phyloP scores from a whole-genome alignment of 2,888 invertebrate genomes.

The Scaptomyza flava region DNA sequence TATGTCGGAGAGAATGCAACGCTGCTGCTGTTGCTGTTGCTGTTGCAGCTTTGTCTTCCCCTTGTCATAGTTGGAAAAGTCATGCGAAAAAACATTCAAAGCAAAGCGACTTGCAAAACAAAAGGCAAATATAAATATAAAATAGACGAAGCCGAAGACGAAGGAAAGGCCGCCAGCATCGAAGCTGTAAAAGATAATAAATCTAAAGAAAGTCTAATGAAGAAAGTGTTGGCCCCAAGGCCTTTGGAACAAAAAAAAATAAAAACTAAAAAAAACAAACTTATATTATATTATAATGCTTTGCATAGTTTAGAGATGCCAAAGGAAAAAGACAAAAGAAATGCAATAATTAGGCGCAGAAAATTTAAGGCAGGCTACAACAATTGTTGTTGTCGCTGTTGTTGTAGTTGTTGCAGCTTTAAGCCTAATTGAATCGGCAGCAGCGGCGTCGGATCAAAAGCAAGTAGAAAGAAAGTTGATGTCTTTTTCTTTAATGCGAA shows the following conservation, averaged over 20 bases:
- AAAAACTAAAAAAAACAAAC: slow-evolving; percentile 27
- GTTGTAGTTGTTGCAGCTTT: slow-evolving; percentile 25
- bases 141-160: slow-evolving; percentile 27
- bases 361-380: slow-evolving; percentile 57
- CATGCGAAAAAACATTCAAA: slow-evolving; percentile 52
- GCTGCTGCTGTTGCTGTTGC: background rate
- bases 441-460: slow-evolving; percentile 42
- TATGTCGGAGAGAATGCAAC: slow-evolving; percentile 2
- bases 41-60: background rate
- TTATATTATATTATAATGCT: slow-evolving; percentile 48
- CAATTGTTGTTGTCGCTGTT: slow-evolving; percentile 14
- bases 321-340: slow-evolving; percentile 39
- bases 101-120: slow-evolving; percentile 52
- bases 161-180: slow-evolving; percentile 46
- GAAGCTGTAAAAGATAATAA: slow-evolving; percentile 53
- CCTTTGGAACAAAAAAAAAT: slow-evolving; percentile 28
- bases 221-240: slow-evolving; percentile 74
- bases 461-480: slow-evolving; percentile 57
- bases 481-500: slow-evolving; percentile 56
- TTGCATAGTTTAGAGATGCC: slow-evolving; percentile 53
- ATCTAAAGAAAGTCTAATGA: slow-evolving; percentile 72
- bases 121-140: slow-evolving; percentile 47
- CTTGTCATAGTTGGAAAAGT: slow-evolving; percentile 31
- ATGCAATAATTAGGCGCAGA: slow-evolving; percentile 73
- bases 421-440: slow-evolving; percentile 51